Base-by-base conservation (phyloP, 2,797 vertebrate species). In the Antennarius maculatus region DNA sequence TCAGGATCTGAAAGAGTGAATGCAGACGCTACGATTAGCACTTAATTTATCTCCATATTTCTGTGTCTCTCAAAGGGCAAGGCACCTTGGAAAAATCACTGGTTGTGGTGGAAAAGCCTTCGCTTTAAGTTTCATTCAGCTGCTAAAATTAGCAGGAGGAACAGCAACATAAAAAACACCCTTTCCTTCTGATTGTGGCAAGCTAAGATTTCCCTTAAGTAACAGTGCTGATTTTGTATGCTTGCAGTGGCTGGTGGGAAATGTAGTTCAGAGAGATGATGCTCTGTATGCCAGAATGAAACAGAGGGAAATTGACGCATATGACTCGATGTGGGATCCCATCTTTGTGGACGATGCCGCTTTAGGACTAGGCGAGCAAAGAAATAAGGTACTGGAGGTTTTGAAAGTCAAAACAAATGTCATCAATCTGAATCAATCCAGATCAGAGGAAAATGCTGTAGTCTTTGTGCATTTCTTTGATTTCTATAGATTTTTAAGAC, bases 181-280 rank as follows among this genome's bases (percentile, higher is more conserved):
- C 88, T 89, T 92, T 90, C 83, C 87, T 91, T 91, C 86, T 92
- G 88, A 92, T 88, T 92, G 89, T 93, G 88, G 87, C 89, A 91
- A 92, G 88, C 91, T 89, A 83, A 88, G 84, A 86, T 87, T 92
- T 91, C 84, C 86, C 86, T 81, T 27, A 91, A 92, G 92, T 94
- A 93, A 94, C 93, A 91, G 91, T 93, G 91, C 92, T 94, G 91
- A 93, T 94, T 94, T 94, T 94, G 92, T 94, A 93, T 94, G 92
- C 93, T 94, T 94, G 92, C 93, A 94, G 93, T 94, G 93, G 93
- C 91, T 94, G 93, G 92, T 94, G 93, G 93, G 93, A 92, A 94
- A 94, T 94, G 93, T 94, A 94, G 93, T 91, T 94, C 93, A 94
- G 92, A 94, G 93, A 93, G 93, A 94, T 93, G 93, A 94, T 94